Evolutionary conservation across 1,140 invertebrate genomes (phyloP).

Genomic region (Conus ventricosus): DNA sequence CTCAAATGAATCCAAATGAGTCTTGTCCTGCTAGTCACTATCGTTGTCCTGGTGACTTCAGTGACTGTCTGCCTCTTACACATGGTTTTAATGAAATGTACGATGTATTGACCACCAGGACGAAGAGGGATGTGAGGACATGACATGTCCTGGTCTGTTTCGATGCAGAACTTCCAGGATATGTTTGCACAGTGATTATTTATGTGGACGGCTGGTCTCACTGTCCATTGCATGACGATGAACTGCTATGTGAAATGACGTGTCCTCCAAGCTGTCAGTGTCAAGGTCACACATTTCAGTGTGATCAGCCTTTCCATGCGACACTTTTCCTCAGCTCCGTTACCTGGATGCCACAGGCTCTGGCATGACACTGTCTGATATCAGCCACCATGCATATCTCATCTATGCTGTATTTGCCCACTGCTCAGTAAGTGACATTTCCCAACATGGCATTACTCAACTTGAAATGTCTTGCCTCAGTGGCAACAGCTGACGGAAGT

Average conservation of each 20-base stretch:
- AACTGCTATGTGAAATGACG: not conserved
- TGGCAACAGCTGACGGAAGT: not conserved
- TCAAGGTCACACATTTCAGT: slow-evolving; percentile 3
- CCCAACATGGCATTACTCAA: not conserved
- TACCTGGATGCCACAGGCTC: slow-evolving; percentile 21
- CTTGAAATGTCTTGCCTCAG: not conserved
- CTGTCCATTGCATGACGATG: no score
- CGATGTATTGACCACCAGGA: not conserved
- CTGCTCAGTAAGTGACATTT: not conserved
- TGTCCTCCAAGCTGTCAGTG: not conserved
- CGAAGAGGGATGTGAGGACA: not conserved
- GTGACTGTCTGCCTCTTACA: not conserved
- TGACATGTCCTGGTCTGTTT: not conserved
- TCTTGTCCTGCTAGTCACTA: not conserved
- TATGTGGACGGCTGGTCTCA: no score
- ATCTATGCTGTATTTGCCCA: not conserved
- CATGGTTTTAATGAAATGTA: not conserved
- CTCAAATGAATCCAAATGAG: not conserved
- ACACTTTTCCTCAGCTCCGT: not conserved
- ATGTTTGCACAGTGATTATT: not conserved
- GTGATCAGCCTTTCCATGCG: not conserved
- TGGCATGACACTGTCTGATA: not conserved
- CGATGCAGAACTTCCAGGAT: not conserved
- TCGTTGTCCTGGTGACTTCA: not conserved
- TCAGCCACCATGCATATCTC: not conserved